Evolutionary conservation across 2,113 vertebrate species (phyloP), one percentile per base, ranked within the genome.

Genomic region (Xenotilapia caudafasciata): DNA sequence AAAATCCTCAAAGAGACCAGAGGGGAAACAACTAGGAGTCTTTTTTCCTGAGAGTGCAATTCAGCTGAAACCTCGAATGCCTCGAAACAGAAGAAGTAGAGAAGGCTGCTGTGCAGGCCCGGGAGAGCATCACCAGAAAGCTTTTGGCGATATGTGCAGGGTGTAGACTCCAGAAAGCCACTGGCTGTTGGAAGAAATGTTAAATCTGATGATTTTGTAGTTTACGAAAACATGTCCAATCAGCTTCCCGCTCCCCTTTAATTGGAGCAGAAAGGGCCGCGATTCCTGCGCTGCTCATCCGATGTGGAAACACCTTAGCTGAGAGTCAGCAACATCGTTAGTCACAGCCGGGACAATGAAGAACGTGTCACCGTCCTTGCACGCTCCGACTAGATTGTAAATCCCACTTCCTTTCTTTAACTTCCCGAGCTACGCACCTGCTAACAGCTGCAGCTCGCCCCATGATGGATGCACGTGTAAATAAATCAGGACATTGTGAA

Each of bases 321-420:
- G 77, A 90, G 93, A 92, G 88, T 88, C 89, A 83, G 68, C 83
- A 83, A 54, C 54, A 55, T 81, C 42, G 82, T 90, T 88, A 89
- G 65, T 85, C 86, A 55, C 26, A 84, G 80, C 53, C 15, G 17
- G 82, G 84, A 26, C 86, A 62, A 47, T 85, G 70, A 88, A 85
- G 80, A 83, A 92, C 82, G 73, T 82, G 54, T 68, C 82, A 35
- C n/a, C n/a, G 86, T 88, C 85, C 89, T 86, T 70, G 83, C n/a
- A 9, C 65, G 35, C 60, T 53, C 45, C 47, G 79, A 62, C 82
- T 68, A 40, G 47, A 11, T 82, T 54, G 85, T 86, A 88, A 77
- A 84, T 87, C 79, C 42, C 26, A 13, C 77, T 86, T 83, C 6
- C 70, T 85, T 88, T 80, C 83, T 89, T 80, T 83, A 83, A 83